Percentiles rank a stretch among this genome's conserved stretches.
These are phyloP conservation scores for Theristus sp. DNA, from an alignment of 2,888 invertebrate species.

Conservation along the genomic window DNA sequence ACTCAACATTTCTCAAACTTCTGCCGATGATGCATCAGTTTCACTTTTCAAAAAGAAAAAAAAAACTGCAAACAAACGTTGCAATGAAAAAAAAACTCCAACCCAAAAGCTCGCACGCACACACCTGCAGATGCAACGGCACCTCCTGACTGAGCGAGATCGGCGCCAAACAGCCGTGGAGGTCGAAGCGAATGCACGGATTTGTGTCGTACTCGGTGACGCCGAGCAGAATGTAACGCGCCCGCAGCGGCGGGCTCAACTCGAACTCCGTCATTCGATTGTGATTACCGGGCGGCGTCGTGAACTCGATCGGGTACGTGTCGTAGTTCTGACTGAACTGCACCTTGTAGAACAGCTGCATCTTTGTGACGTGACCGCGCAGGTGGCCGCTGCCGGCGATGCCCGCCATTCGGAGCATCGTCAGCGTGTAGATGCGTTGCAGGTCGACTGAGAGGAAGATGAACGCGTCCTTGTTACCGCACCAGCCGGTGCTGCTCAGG, in stretches of 20 bases:
- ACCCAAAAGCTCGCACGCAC: no score
- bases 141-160: slow-evolving; percentile 18
- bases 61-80: no score
- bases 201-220: slow-evolving; percentile 92
- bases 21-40: no score
- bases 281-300: slow-evolving; percentile 45
- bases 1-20: no score
- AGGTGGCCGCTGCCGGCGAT: slow-evolving; percentile 18
- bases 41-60: no score
- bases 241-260: slow-evolving; percentile 74
- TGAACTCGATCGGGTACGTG: slow-evolving; percentile 66
- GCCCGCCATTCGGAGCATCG: slow-evolving; percentile 18
- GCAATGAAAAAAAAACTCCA: no score
- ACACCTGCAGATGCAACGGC: slow-evolving; percentile 19
- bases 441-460: slow-evolving; percentile 87
- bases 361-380: slow-evolving; percentile 75
- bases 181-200: slow-evolving; percentile 80
- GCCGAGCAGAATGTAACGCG: slow-evolving; percentile 75
- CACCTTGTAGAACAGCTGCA: slow-evolving; percentile 88
- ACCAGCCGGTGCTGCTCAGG: slow-evolving; percentile 27
- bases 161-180: slow-evolving; percentile 68
- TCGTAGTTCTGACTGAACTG: slow-evolving; percentile 81
- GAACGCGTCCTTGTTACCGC: slow-evolving; percentile 67
- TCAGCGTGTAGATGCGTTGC: slow-evolving; percentile 63
- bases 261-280: slow-evolving; percentile 90